Conservation (phyloP, 2,797 vertebrate genomes). For the Arrhamphus sclerolepis region DNA sequence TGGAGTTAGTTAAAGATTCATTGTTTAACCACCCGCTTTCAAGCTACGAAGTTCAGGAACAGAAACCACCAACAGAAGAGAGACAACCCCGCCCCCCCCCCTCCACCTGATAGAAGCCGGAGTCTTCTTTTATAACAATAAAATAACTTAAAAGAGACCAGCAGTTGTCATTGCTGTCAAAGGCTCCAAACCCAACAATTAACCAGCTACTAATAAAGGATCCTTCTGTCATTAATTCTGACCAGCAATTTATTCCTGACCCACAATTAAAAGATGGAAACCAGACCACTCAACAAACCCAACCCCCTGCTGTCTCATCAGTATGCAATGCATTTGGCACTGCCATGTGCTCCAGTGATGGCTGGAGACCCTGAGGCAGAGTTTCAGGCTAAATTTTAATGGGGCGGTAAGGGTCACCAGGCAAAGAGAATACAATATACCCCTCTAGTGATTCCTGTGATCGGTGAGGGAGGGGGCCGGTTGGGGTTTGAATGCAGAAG, state of each 20-base stretch:
- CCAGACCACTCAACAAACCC: background rate
- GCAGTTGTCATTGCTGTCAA: no score
- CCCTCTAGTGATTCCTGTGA: conserved; percentile 58
- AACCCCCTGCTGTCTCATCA: conserved; percentile 29
- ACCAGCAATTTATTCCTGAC: conserved; percentile 23
- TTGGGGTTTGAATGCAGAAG: conserved; percentile 53
- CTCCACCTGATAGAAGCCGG: no score
- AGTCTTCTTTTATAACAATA: no score
- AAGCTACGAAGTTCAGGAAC: no score
- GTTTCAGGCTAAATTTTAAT: conserved; percentile 83
- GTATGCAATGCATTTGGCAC: conserved; percentile 37
- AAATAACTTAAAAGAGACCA: no score
- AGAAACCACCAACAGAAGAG: no score
- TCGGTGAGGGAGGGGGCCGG: conserved; percentile 36
- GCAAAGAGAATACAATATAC: conserved; percentile 65
- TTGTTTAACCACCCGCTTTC: no score
- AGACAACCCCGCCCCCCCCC: no score
- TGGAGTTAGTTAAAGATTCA: no score
- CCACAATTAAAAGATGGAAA: no score
- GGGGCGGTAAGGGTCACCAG: conserved; percentile 70
- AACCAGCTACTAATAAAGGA: conserved; percentile 11
- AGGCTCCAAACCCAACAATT: background rate
- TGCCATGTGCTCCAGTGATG: conserved; percentile 47
- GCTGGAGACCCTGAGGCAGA: conserved; percentile 75
- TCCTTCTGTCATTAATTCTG: conserved; percentile 24